These are phyloP conservation scores for Leptopilina myrica DNA, from an alignment of 2,888 invertebrate genomes.

Conservation along the genomic window DNA sequence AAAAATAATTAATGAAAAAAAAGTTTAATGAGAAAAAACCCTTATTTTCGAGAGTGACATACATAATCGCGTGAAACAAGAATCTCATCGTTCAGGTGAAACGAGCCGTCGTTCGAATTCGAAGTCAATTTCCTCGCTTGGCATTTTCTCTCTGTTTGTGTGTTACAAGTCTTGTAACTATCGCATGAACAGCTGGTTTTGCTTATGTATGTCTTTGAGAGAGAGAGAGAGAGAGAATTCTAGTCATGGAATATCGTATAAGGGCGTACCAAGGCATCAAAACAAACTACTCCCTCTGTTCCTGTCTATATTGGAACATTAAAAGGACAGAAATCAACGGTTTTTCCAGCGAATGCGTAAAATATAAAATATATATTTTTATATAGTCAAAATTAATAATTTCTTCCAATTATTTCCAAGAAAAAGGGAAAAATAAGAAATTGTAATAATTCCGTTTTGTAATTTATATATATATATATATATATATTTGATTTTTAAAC, in stretches of 20 bases:
- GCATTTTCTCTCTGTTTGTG: background rate
- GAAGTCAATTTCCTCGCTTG: conserved; percentile 17
- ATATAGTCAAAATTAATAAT: background rate
- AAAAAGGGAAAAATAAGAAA: conserved; percentile 29
- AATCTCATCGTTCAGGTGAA: background rate
- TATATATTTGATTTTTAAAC: too few relatives aligned
- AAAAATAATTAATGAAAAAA: background rate
- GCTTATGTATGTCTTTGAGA: background rate
- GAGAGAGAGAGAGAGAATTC: background rate
- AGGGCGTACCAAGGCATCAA: conserved; percentile 30
- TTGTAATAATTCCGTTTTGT: background rate
- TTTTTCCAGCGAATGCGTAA: background rate
- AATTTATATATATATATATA: too few relatives aligned
- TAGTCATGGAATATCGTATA: conserved; percentile 23
- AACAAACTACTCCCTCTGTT: background rate
- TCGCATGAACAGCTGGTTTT: conserved; percentile 4
- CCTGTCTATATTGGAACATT: conserved; percentile 4
- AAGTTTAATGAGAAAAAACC: conserved; percentile 14
- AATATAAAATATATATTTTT: conserved; percentile 35
- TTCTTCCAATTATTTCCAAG: conserved; percentile 26
- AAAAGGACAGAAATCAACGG: conserved; percentile 12
- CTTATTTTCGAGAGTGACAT: background rate
- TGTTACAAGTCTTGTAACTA: conserved; percentile 33
- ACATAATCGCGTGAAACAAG: too few relatives aligned
- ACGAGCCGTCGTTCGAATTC: conserved; percentile 21